Conservation (phyloP, 2,113 vertebrate species). For the Trogon surrucura region DNA sequence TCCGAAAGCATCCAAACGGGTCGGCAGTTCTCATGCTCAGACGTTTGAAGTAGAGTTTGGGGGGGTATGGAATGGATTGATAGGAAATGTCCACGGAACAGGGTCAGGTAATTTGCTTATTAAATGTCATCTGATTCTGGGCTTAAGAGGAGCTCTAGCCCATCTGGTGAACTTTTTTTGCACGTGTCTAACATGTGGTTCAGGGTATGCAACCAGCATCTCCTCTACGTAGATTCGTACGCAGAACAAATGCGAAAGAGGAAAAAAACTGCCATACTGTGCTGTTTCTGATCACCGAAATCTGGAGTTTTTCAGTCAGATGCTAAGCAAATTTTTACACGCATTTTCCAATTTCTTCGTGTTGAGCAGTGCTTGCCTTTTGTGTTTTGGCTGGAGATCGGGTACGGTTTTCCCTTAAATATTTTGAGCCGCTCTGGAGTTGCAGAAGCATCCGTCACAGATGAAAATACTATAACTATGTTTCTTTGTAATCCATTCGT, state of each 20-base stretch:
- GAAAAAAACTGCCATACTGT: not conserved
- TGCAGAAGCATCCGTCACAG: not conserved
- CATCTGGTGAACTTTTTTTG: not conserved
- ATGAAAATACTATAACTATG: slow-evolving; percentile 49
- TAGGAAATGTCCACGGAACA: not conserved
- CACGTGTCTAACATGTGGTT: not conserved
- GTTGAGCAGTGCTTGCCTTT: not conserved
- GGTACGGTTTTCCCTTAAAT: not conserved
- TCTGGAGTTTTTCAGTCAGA: not conserved
- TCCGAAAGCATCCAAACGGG: not conserved
- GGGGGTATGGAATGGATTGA: not conserved
- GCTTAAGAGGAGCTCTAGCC: not conserved
- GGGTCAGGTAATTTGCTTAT: not conserved
- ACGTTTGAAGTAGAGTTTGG: not conserved
- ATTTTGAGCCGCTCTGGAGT: not conserved
- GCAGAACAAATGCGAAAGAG: not conserved
- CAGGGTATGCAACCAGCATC: not conserved
- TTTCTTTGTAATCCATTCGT: slow-evolving; percentile 50
- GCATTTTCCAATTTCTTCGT: not conserved
- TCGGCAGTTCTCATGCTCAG: not conserved
- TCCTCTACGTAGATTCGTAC: not conserved
- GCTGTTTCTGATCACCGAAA: not conserved
- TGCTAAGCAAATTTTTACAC: not conserved
- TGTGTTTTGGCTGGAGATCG: not conserved
- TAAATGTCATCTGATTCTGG: not conserved